phyloP scores from a whole-genome alignment of 2,797 vertebrate species.

The Rhinatrema bivittatum region DNA sequence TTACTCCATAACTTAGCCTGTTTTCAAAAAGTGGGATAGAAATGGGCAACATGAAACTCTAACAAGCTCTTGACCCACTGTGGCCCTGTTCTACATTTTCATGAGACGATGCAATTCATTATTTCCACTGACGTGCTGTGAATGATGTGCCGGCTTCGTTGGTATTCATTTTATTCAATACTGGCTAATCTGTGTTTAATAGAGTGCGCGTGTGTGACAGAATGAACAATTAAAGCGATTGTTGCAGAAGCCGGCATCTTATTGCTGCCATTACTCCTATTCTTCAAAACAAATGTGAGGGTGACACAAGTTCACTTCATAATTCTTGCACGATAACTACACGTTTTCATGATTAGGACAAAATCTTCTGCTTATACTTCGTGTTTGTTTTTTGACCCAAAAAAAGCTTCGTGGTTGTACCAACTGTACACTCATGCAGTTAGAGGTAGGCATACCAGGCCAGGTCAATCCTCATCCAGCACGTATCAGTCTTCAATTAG shows the following conservation, averaged over 20 bases:
- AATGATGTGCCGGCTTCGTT: slow-evolving; percentile 24
- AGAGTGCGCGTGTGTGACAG: slow-evolving; percentile 39
- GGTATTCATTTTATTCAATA: slow-evolving; percentile 52
- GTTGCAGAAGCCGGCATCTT: slow-evolving; percentile 38
- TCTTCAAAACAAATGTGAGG: slow-evolving; percentile 4
- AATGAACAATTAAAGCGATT: slow-evolving; percentile 52
- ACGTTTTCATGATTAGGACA: slow-evolving; percentile 4
- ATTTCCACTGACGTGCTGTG: slow-evolving; percentile 26
- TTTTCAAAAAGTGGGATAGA: slow-evolving; percentile 21
- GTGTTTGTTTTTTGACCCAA: too few relatives aligned
- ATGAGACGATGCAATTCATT: slow-evolving; percentile 37
- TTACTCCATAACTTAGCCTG: neutral
- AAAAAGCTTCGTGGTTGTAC: neutral
- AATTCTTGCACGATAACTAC: slow-evolving; percentile 1
- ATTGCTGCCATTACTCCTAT: slow-evolving; percentile 22
- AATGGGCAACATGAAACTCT: slow-evolving; percentile 21
- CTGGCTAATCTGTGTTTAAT: slow-evolving; percentile 51
- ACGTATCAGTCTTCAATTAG: too few relatives aligned
- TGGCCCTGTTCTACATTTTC: slow-evolving; percentile 26
- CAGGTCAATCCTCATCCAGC: too few relatives aligned
- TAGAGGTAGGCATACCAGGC: too few relatives aligned
- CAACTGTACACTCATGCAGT: too few relatives aligned
- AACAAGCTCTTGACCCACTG: slow-evolving; percentile 35
- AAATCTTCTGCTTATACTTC: neutral
- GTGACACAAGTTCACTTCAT: slow-evolving; percentile 16